Conservation (phyloP, 1,140 invertebrate genomes). For the Drosophila triauraria region DNA sequence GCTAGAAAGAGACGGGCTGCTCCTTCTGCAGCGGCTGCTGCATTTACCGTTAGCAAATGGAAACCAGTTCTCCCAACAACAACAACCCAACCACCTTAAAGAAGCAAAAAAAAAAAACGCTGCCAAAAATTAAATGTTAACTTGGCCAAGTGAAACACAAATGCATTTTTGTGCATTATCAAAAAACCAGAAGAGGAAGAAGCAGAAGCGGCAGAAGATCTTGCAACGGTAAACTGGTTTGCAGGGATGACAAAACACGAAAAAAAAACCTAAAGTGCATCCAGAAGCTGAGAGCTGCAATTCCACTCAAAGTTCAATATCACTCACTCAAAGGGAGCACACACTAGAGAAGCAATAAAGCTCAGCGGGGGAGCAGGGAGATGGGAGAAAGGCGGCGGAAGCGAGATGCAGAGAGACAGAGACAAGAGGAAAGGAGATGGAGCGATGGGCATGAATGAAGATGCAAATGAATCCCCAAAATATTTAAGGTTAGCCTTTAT, state of each 20-base stretch:
- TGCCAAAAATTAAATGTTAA: slow-evolving; percentile 59
- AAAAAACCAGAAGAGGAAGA: background rate
- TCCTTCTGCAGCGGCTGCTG: slow-evolving; percentile 28
- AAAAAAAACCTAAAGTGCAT: slow-evolving; percentile 8
- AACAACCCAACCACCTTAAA: background rate
- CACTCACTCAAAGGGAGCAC: slow-evolving; percentile 7
- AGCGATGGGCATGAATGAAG: slow-evolving; percentile 42
- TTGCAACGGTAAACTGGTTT: slow-evolving; percentile 47
- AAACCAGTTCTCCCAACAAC: slow-evolving; percentile 64
- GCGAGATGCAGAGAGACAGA: background rate
- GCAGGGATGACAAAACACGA: slow-evolving; percentile 24
- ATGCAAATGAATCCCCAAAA: slow-evolving; percentile 60
- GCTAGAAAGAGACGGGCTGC: slow-evolving; percentile 26
- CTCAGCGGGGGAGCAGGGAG: background rate
- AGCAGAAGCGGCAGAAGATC: slow-evolving; percentile 24
- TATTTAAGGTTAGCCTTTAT: slow-evolving; percentile 50
- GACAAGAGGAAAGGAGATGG: background rate
- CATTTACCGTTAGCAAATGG: slow-evolving; percentile 30
- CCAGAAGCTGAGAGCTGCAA: slow-evolving; percentile 29
- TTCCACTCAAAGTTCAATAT: slow-evolving; percentile 21
- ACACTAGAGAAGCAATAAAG: background rate
- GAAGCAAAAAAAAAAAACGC: slow-evolving; percentile 20
- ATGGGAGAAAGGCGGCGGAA: slow-evolving; percentile 6
- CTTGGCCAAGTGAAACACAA: slow-evolving; percentile 40
- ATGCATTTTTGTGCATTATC: slow-evolving; percentile 33